Evolutionary conservation across 2,113 vertebrate genomes (phyloP).

Genomic region (Varanus salvator): DNA sequence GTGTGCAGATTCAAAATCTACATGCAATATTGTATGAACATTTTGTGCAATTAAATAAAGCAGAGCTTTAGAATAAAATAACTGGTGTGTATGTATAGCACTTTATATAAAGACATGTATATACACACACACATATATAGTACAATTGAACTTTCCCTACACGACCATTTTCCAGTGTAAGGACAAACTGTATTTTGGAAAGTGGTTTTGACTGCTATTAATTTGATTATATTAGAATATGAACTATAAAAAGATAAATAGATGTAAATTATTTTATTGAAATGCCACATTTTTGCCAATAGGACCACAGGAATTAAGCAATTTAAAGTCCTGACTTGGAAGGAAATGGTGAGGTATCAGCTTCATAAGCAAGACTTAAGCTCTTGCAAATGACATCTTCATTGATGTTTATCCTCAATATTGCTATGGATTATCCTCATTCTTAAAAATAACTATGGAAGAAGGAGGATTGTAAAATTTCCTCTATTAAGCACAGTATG

Average conservation of each 20-base stretch:
- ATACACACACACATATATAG: slow-evolving; percentile 64
- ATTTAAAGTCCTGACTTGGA: neutral
- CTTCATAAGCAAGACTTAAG: too few species aligned
- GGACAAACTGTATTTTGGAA: neutral
- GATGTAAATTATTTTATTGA: slow-evolving; percentile 26
- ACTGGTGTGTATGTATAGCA: slow-evolving; percentile 12
- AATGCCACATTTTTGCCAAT: neutral
- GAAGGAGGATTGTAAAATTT: neutral
- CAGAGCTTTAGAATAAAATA: neutral
- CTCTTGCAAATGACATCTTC: neutral
- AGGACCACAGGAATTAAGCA: neutral
- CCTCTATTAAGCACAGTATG: neutral
- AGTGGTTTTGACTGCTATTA: neutral
- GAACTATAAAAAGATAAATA: slow-evolving; percentile 26
- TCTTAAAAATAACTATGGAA: slow-evolving; percentile 2
- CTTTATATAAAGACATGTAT: slow-evolving; percentile 53
- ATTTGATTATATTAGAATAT: neutral
- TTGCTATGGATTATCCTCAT: neutral
- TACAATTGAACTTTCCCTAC: slow-evolving; percentile 18
- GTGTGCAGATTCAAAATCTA: slow-evolving; percentile 54
- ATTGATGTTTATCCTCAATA: neutral
- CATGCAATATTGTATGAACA: slow-evolving; percentile 26
- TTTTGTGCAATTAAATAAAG: slow-evolving; percentile 31
- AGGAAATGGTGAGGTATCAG: slow-evolving; percentile 17
- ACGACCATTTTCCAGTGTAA: slow-evolving; percentile 31